phyloP scores from a whole-genome alignment of 2,888 invertebrate genomes.

The Notocelia uddmanniana region DNA sequence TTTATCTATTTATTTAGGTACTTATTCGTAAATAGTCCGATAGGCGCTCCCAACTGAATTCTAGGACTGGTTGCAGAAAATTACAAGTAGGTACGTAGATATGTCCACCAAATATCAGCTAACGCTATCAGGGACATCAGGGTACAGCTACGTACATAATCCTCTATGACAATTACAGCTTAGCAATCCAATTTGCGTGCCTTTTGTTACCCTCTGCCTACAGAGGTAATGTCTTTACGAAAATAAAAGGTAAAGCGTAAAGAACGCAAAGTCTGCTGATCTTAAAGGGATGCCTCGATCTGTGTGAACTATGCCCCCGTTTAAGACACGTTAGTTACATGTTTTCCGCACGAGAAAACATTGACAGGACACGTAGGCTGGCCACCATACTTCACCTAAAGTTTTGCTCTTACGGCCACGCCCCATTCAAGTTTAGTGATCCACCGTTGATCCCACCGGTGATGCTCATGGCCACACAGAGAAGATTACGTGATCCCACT shows the following conservation, averaged over 20 bases:
- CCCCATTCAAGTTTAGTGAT: too few species aligned
- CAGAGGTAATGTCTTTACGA: slow-evolving; percentile 31
- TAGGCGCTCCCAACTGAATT: background rate
- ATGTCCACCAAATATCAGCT: background rate
- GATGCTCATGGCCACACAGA: too few species aligned
- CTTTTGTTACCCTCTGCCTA: slow-evolving; percentile 18
- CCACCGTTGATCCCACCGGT: too few species aligned
- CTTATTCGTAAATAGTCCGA: too few species aligned
- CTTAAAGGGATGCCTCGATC: background rate
- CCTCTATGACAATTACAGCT: slow-evolving; percentile 53
- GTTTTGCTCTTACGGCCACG: too few species aligned
- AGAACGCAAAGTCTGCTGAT: slow-evolving; percentile 13
- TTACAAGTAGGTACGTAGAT: background rate
- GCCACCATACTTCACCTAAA: too few species aligned
- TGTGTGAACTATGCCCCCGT: too few species aligned
- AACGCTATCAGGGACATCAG: slow-evolving; percentile 48
- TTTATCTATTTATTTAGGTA: too few species aligned
- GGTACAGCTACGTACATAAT: slow-evolving; percentile 52
- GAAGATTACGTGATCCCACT: too few species aligned
- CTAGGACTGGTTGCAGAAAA: background rate
- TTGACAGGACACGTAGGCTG: too few species aligned
- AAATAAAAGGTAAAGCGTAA: slow-evolving; percentile 33
- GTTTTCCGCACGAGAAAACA: too few species aligned
- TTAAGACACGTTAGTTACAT: too few species aligned
- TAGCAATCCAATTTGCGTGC: slow-evolving; percentile 47